A percentile compares a stretch with the other conserved stretches of the same genome.
Conservation (phyloP, 2,888 invertebrate genomes). For the Lasioglossum marginatum region DNA sequence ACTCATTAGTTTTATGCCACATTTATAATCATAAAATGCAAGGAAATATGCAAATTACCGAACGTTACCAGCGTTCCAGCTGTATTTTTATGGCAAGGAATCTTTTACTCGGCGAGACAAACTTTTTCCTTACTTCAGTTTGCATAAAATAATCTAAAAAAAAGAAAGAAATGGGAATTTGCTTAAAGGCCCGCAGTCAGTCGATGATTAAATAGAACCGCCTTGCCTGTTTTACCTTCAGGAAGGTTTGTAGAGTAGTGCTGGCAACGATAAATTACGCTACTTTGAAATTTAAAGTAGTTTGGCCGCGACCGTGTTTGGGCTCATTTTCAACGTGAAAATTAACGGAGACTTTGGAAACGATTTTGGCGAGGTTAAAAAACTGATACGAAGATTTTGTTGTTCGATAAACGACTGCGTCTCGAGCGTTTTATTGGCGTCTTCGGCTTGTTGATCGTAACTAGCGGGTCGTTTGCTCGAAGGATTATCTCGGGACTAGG, state of each 20-base stretch:
- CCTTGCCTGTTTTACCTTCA: background rate
- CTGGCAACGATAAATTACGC: background rate
- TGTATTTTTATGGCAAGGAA: background rate
- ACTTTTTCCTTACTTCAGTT: background rate
- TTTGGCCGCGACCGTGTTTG: background rate
- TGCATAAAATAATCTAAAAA: background rate
- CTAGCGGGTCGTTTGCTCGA: slow-evolving; percentile 2
- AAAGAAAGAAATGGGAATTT: background rate
- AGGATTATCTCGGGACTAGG: slow-evolving; percentile 1
- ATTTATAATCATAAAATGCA: background rate
- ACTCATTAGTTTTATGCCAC: background rate
- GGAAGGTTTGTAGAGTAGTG: background rate
- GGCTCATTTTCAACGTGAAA: background rate
- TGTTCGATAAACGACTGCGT: background rate
- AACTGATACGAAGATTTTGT: background rate
- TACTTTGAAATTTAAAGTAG: slow-evolving; percentile 7
- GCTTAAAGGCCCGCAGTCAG: background rate
- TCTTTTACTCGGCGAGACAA: background rate
- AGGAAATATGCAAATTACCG: background rate
- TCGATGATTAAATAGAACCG: slow-evolving; percentile 8
- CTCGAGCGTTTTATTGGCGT: background rate
- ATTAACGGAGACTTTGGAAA: background rate
- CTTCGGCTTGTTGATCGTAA: slow-evolving; percentile 10
- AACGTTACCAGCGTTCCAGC: background rate
- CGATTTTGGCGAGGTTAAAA: background rate